Base-by-base conservation (phyloP, 2,888 invertebrate species). In the Rhorus exstirpatorius region DNA sequence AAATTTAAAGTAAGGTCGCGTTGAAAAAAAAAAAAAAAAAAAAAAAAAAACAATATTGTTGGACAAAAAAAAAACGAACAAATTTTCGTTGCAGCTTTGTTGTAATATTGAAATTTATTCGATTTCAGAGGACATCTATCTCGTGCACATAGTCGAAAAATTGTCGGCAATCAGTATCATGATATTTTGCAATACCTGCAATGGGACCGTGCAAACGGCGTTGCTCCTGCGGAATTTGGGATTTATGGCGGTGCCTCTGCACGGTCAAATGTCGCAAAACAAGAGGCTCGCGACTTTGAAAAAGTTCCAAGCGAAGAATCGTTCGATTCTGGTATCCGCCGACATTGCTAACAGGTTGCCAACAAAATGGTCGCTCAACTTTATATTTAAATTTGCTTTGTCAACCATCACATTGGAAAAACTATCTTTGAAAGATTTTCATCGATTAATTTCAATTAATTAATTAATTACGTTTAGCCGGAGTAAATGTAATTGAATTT, bases 241-340 rank as follows among this genome's bases (percentile, higher is more conserved):
- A 6, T 95, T 99, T 81, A 96, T 97, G 0, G 99, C 99, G 0
- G 97, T 99, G 61, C 99, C 99, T 0, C 94, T 99, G n/a, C 98
- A 99, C 93, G 99, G 99, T 0, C 99, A 99, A 94, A 99, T 99
- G 98, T 97, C 97, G 12, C 99, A 99, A 93, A 98, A 98, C 91
- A 99, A 99, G 91, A 95, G 99, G 38, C 94, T 99, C 58, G 99
- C 98, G 0, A 97, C 99, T 0, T 94, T 99, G 17, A 98, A 98
- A 87, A 99, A 99, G 94, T 99, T 99, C 93, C 98, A 98, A 93
- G 96, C 97, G 26, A 98, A 98, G 93, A 96, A 95, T 88, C 94
- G 99, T n/a, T 97, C 98, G 0, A 97, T 99, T 88, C 94, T 99
- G 3, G 98, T 99, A 77, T 99, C 99, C 12, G 99, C 99, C 0